Evolutionary conservation across 2,888 invertebrate species (phyloP).

Genomic region (Aleiodes testaceus): DNA sequence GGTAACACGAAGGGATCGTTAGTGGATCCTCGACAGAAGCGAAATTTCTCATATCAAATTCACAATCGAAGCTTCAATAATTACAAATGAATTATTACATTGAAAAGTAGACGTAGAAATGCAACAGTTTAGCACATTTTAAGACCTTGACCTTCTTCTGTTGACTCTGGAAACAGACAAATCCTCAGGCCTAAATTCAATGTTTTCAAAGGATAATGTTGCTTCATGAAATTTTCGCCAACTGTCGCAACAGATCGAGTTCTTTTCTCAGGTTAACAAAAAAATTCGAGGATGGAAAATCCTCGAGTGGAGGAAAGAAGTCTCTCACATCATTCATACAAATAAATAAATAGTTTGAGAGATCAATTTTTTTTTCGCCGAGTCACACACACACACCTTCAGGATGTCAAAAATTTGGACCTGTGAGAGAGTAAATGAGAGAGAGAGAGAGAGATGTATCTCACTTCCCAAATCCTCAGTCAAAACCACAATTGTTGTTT

Average conservation of each 20-base stretch:
- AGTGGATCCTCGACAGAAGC: constrained; percentile 44
- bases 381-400: constrained; percentile 59
- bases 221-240: constrained; percentile 31
- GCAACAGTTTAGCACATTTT: too few species aligned
- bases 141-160: not conserved
- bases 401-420: not conserved
- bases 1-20: constrained; percentile 52
- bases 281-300: constrained; percentile 46
- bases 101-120: too few species aligned
- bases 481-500: constrained; percentile 68
- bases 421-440: not conserved
- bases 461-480: constrained; percentile 60
- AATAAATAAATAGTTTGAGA: constrained; percentile 66
- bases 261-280: constrained; percentile 42
- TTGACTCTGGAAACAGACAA: not conserved
- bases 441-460: constrained; percentile 33
- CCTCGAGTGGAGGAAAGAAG: not conserved
- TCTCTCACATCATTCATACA: constrained; percentile 37
- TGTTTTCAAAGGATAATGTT: not conserved
- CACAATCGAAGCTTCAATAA: too few species aligned
- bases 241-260: constrained; percentile 33
- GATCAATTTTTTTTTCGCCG: constrained; percentile 55
- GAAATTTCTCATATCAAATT: too few species aligned
- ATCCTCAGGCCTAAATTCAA: not conserved
- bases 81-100: too few species aligned